Evolutionary conservation across 2,797 vertebrate genomes (phyloP), one percentile per base, ranked within the genome.

Genomic region (Babyrousa celebensis): DNA sequence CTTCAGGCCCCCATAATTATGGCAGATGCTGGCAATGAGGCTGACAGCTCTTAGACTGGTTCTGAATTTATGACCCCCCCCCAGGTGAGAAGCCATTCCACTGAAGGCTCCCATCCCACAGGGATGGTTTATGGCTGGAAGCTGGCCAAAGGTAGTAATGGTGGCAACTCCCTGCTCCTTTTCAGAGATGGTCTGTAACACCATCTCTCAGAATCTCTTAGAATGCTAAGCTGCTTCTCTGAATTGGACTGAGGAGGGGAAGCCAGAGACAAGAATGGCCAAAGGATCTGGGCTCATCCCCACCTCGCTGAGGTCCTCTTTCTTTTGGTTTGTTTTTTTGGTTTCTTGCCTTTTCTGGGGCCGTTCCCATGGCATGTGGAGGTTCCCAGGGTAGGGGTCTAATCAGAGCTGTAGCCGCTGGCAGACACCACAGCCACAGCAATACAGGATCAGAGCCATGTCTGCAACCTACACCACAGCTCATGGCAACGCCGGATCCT

Each of bases 61-160:
- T 67, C 74, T 65, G 70, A 91, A 97, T 97, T 97, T 96, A 96
- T 32, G 86, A 82, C 29, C 32, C 85, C 65, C 65, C 71, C 60
- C 43, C 67, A 23, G 84, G 89, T 95, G 75, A 87, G 86, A 7
- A 92, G 75, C 43, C 65, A 27, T 67, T 93, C 32, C 0, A 1
- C 40, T 0, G 5, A 85, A 83, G 89, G 72, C 91, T 89, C 85
- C 82, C 23, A 11, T 62, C 92, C 67, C 79, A 29, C 21, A 40
- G 88, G 58, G 52, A 86, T 65, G 78, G 54, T 91, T 97, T 96
- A 93, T 54, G 70, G 79, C 93, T 80, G 79, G 79, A 67, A 91
- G 54, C 0, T 60, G 67, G 86, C 91, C 91, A 83, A 36, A 97
- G 75, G 60, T 18, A 67, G 40, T 1, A 12, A 32, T 6, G 0